Evolutionary conservation across 2,797 vertebrate genomes (phyloP).

Genomic region (Cyprinella venusta): DNA sequence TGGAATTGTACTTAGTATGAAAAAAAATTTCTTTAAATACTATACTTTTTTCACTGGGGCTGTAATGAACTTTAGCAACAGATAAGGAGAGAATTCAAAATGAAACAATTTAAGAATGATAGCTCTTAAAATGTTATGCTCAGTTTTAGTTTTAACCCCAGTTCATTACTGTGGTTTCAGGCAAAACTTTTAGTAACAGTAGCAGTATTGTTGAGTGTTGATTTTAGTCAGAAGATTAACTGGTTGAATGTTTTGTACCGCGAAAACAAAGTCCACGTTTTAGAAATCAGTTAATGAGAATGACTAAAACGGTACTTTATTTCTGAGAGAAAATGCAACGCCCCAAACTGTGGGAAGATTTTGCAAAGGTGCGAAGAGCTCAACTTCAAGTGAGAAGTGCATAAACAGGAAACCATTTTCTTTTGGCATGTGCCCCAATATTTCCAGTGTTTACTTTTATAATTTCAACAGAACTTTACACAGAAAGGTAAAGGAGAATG

Average conservation of each 20-base stretch:
- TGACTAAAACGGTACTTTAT: not conserved
- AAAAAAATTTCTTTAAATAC: no score
- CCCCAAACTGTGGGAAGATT: constrained; percentile 32
- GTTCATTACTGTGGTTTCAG: not conserved
- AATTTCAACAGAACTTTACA: not conserved
- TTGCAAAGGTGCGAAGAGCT: constrained; percentile 41
- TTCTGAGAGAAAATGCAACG: not conserved
- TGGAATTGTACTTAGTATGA: no score
- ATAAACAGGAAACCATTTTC: constrained; percentile 38
- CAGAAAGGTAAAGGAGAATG: not conserved
- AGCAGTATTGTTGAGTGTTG: not conserved
- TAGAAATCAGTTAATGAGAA: not conserved
- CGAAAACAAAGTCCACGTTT: not conserved
- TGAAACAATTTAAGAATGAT: no score
- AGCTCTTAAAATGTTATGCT: not conserved
- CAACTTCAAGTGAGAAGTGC: not conserved
- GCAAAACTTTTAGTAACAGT: not conserved
- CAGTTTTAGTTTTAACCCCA: not conserved
- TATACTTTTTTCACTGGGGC: no score
- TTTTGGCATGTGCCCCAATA: not conserved
- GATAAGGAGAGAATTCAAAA: not conserved
- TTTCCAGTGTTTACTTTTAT: not conserved
- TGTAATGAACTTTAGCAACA: not conserved
- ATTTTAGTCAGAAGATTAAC: not conserved
- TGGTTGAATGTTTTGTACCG: not conserved